Percentiles rank a stretch among this genome's conserved stretches.
These are phyloP conservation scores for Calephelis perditalis DNA, from an alignment of 2,888 invertebrate genomes.

Conservation along the genomic window DNA sequence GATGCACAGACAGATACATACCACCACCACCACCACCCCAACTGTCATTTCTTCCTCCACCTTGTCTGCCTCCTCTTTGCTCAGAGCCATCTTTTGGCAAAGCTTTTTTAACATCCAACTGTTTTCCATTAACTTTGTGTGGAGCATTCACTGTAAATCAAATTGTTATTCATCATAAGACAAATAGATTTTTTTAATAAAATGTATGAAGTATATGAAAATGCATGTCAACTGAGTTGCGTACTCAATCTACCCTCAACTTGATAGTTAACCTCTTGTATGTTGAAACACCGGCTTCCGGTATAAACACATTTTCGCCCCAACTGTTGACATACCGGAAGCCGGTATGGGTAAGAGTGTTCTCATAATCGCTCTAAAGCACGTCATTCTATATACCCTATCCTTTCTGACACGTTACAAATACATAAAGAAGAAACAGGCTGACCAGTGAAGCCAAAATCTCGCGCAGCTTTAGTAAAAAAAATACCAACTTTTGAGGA, in stretches of 20 bases:
- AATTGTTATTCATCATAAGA: slow-evolving; percentile 15
- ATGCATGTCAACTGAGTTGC: slow-evolving; percentile 62
- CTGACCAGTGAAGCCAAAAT: no score
- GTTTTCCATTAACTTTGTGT: slow-evolving; percentile 91
- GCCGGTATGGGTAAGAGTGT: no score
- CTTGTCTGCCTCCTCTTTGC: slow-evolving; percentile 72
- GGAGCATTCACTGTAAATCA: slow-evolving; percentile 83
- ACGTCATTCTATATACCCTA: no score
- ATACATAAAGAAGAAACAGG: no score
- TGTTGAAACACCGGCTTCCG: no score
- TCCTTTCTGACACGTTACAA: no score
- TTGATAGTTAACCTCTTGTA: slow-evolving; percentile 50
- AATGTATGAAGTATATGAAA: slow-evolving; percentile 15
- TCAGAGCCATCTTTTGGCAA: slow-evolving; percentile 87
- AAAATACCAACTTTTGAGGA: no score
- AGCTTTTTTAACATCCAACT: slow-evolving; percentile 96
- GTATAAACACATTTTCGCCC: no score
- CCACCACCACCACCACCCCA: slow-evolving; percentile 52
- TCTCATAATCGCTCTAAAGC: no score
- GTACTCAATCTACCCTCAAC: slow-evolving; percentile 57
- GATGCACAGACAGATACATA: slow-evolving; percentile 18
- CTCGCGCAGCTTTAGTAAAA: no score
- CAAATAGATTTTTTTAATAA: slow-evolving; percentile 16
- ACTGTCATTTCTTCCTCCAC: slow-evolving; percentile 58
- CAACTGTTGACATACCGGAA: no score